phyloP scores from a whole-genome alignment of 2,888 invertebrate species.

The Plebejus argus region DNA sequence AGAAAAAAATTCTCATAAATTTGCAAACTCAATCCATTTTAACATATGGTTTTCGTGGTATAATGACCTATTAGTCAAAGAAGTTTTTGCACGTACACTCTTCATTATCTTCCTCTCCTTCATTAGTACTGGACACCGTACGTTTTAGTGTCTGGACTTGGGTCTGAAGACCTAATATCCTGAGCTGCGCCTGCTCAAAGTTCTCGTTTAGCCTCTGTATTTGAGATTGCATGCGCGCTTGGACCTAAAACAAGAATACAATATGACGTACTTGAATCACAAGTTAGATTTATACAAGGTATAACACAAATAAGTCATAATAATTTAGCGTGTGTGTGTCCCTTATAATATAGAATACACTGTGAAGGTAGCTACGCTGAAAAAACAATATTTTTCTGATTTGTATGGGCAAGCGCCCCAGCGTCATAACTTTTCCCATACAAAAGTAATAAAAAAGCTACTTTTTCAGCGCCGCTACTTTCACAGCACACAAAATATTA shows the following conservation, averaged over 20 bases:
- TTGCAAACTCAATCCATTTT: background rate
- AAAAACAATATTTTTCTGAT: too few relatives aligned
- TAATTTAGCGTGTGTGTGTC: too few relatives aligned
- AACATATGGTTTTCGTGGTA: background rate
- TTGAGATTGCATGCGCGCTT: constrained; percentile 86
- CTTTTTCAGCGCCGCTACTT: too few relatives aligned
- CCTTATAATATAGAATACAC: too few relatives aligned
- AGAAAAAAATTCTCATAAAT: background rate
- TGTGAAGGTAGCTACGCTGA: too few relatives aligned
- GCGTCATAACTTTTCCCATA: too few relatives aligned
- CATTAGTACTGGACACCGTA: constrained; percentile 58
- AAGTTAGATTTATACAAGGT: too few relatives aligned
- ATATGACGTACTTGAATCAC: too few relatives aligned
- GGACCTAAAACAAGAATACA: constrained; percentile 63
- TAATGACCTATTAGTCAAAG: constrained; percentile 50
- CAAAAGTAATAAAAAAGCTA: too few relatives aligned
- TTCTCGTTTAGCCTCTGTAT: constrained; percentile 85
- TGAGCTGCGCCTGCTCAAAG: constrained; percentile 85
- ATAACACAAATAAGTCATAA: too few relatives aligned
- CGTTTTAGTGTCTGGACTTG: constrained; percentile 83
- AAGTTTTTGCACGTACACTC: constrained; percentile 66
- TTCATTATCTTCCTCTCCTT: constrained; percentile 55
- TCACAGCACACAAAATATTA: too few relatives aligned
- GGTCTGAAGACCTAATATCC: constrained; percentile 83
- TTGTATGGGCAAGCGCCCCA: too few relatives aligned